Evolutionary conservation across 1,140 invertebrate genomes (phyloP).

Genomic region (Choristoneura fumiferana): DNA sequence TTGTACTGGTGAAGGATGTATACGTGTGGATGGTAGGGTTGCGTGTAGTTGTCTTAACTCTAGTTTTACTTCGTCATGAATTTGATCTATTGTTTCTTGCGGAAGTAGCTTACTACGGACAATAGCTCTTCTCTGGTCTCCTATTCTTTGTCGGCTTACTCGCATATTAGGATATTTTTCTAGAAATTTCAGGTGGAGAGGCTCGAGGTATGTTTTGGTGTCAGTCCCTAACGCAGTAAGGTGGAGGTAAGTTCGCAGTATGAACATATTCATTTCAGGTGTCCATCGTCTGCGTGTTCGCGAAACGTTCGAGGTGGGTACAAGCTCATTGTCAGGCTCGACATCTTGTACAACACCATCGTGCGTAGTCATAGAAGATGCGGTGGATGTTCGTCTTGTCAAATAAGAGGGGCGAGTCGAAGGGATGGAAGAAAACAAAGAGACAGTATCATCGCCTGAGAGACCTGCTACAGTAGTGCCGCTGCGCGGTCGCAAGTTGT

Average conservation of each 20-base stretch:
- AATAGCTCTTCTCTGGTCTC: conserved; percentile 33
- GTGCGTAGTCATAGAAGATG: background rate
- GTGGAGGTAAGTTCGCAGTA: no score
- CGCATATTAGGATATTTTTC: conserved; percentile 28
- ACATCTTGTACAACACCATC: no score
- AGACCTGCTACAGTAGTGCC: background rate
- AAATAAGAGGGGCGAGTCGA: background rate
- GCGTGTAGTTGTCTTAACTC: conserved; percentile 4
- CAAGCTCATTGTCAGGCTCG: no score
- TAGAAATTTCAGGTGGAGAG: conserved; percentile 21
- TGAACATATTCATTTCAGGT: no score
- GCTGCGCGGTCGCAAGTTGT: background rate
- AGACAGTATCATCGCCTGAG: background rate
- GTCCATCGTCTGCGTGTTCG: no score
- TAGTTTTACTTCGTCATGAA: conserved; percentile 22
- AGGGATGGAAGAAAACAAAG: background rate
- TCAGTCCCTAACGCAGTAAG: background rate
- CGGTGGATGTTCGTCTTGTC: background rate
- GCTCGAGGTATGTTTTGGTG: background rate
- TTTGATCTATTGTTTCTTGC: conserved; percentile 11
- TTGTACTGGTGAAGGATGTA: background rate
- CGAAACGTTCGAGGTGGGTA: no score
- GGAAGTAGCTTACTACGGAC: conserved; percentile 26
- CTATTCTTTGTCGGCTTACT: conserved; percentile 30
- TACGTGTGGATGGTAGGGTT: background rate